phyloP scores from a whole-genome alignment of 2,888 invertebrate species.

The Enchytraeus crypticus region DNA sequence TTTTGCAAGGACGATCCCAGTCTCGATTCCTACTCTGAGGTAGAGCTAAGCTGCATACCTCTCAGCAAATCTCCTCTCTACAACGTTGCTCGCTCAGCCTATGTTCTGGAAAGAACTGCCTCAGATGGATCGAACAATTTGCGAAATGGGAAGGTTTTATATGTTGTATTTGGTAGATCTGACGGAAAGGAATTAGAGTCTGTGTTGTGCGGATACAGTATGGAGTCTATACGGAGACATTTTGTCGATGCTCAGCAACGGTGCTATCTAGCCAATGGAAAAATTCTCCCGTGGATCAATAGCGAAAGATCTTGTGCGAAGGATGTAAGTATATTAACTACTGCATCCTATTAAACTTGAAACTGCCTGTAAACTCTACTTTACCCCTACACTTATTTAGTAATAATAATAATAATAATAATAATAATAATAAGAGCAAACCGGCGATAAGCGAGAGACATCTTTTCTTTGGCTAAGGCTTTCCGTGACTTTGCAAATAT shows the following conservation, averaged over 20 bases:
- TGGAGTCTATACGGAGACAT: slow-evolving; percentile 12
- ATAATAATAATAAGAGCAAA: too few relatives aligned
- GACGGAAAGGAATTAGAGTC: slow-evolving; percentile 10
- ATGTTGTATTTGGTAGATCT: slow-evolving; percentile 17
- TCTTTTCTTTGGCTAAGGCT: too few relatives aligned
- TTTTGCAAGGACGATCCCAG: slow-evolving; percentile 38
- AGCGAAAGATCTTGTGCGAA: slow-evolving; percentile 8
- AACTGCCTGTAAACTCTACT: background rate
- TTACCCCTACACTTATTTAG: too few relatives aligned
- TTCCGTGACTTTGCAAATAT: too few relatives aligned
- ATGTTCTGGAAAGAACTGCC: slow-evolving; percentile 14
- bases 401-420: too few relatives aligned
- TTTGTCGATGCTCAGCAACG: slow-evolving; percentile 21
- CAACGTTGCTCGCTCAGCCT: slow-evolving; percentile 23
- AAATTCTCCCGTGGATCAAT: slow-evolving; percentile 21
- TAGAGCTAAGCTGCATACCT: slow-evolving; percentile 33
- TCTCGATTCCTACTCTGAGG: slow-evolving; percentile 44
- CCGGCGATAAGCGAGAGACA: too few relatives aligned
- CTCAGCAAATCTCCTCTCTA: slow-evolving; percentile 3
- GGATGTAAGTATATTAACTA: slow-evolving; percentile 16
- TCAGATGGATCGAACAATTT: slow-evolving; percentile 11
- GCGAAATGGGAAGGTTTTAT: slow-evolving; percentile 15
- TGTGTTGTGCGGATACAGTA: slow-evolving; percentile 21
- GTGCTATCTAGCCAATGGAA: slow-evolving; percentile 19
- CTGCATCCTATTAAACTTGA: background rate